Conservation (phyloP, 2,888 invertebrate species). For the Tribolium freemani region DNA sequence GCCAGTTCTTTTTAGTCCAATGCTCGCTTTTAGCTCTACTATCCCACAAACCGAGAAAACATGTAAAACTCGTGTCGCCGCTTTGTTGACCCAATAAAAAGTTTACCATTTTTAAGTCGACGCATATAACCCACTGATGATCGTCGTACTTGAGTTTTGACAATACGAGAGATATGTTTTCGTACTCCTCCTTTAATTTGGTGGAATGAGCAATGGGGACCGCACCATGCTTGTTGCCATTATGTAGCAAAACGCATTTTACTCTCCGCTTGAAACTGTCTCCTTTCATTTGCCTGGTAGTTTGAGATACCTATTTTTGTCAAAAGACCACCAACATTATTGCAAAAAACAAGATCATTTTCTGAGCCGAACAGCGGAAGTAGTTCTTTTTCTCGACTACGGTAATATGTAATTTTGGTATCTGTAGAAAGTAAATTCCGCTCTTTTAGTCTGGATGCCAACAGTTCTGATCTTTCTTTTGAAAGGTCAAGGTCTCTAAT, state of each 20-base stretch:
- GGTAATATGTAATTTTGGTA: slow-evolving; percentile 25
- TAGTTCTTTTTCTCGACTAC: slow-evolving; percentile 39
- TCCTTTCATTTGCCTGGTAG: slow-evolving; percentile 44
- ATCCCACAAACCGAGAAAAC: slow-evolving; percentile 53
- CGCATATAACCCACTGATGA: slow-evolving; percentile 47
- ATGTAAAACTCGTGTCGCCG: slow-evolving; percentile 52
- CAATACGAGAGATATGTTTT: no score
- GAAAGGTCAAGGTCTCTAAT: slow-evolving; percentile 48
- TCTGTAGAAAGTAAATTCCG: slow-evolving; percentile 40
- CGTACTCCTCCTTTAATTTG: slow-evolving; percentile 56
- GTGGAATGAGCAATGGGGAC: slow-evolving; percentile 57
- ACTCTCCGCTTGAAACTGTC: slow-evolving; percentile 43
- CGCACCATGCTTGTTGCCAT: slow-evolving; percentile 54
- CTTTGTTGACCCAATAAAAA: slow-evolving; percentile 50
- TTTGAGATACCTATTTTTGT: slow-evolving; percentile 42
- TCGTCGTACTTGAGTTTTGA: slow-evolving; percentile 54
- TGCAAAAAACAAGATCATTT: slow-evolving; percentile 48
- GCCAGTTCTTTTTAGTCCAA: slow-evolving; percentile 42
- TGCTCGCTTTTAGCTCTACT: slow-evolving; percentile 49
- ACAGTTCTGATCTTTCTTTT: slow-evolving; percentile 48
- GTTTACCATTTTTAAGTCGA: slow-evolving; percentile 43
- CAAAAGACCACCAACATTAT: slow-evolving; percentile 47
- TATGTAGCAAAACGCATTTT: slow-evolving; percentile 51
- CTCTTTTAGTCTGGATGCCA: slow-evolving; percentile 46
- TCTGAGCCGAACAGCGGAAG: slow-evolving; percentile 46